A percentile compares a stretch with the other conserved stretches of the same genome.
Conservation (phyloP, 2,888 invertebrate genomes). For the Nysson spinosus region DNA sequence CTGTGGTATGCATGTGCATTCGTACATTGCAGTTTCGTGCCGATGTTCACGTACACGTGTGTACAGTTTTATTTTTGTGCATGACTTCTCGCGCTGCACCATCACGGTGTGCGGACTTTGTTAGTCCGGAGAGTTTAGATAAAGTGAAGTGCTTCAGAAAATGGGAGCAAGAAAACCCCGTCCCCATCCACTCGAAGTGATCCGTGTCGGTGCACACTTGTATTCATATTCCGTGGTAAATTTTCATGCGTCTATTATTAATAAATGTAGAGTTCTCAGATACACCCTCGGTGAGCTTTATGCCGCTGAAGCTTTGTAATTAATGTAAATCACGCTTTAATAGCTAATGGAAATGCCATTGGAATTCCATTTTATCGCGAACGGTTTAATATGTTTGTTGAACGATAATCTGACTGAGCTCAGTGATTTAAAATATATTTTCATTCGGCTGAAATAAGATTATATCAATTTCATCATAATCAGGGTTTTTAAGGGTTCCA, state of each 20-base stretch:
- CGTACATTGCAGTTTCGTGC: no score
- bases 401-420: no score
- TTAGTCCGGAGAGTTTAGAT: constrained; percentile 56
- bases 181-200: constrained; percentile 51
- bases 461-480: no score
- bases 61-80: constrained; percentile 7
- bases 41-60: neutral
- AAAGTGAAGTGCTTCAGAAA: constrained; percentile 47
- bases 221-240: constrained; percentile 26
- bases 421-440: no score
- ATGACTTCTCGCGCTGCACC: neutral
- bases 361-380: neutral
- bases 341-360: neutral
- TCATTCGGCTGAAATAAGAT: no score
- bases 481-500: no score
- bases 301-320: neutral
- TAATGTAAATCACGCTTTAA: constrained; percentile 5
- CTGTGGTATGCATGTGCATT: neutral
- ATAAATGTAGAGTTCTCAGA: constrained; percentile 27
- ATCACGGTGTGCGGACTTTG: constrained; percentile 44
- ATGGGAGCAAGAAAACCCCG: constrained; percentile 43
- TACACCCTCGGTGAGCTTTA: neutral
- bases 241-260: constrained; percentile 23
- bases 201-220: constrained; percentile 38
- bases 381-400: no score